Conservation (phyloP, 2,888 invertebrate genomes). For the Drosophila melanosoma region DNA sequence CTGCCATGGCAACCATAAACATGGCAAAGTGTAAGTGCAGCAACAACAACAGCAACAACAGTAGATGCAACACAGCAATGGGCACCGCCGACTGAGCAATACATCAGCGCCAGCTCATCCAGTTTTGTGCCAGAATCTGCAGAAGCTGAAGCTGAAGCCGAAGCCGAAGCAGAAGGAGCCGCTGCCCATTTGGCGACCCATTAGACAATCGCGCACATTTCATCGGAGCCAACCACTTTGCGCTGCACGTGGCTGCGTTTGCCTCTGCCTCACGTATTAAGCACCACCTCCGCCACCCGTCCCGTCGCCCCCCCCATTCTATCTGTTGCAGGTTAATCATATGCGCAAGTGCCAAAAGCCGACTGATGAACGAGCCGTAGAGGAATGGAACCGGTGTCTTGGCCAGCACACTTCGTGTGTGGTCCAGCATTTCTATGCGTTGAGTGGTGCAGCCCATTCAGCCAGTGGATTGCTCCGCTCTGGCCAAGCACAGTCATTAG, state of each 20-base stretch:
- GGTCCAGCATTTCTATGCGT: conserved; percentile 55
- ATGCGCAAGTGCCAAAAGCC: conserved; percentile 74
- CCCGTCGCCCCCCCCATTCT: background rate
- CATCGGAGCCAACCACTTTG: conserved; percentile 60
- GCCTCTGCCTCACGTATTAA: conserved; percentile 42
- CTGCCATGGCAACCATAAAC: conserved; percentile 73
- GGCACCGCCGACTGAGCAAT: conserved; percentile 37
- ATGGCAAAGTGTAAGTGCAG: conserved; percentile 44
- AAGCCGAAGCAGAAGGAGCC: conserved; percentile 34
- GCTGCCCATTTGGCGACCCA: conserved; percentile 71
- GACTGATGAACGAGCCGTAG: conserved; percentile 43
- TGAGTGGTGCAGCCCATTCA: conserved; percentile 21
- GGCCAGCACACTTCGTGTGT: conserved; percentile 57
- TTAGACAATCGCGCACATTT: conserved; percentile 74
- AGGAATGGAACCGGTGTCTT: conserved; percentile 57
- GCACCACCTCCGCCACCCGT: background rate
- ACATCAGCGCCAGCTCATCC: conserved; percentile 57
- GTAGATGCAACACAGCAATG: conserved; percentile 40
- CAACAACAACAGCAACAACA: conserved; percentile 35
- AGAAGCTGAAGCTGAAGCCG: conserved; percentile 5
- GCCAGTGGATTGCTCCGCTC: conserved; percentile 39
- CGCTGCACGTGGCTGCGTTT: conserved; percentile 59
- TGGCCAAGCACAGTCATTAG: conserved; percentile 70
- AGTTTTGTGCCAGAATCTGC: conserved; percentile 17
- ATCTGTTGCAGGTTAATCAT: conserved; percentile 58